Evolutionary conservation across 2,888 invertebrate species (phyloP), one percentile per base, ranked within the genome.

Genomic region (Metellina segmentata): DNA sequence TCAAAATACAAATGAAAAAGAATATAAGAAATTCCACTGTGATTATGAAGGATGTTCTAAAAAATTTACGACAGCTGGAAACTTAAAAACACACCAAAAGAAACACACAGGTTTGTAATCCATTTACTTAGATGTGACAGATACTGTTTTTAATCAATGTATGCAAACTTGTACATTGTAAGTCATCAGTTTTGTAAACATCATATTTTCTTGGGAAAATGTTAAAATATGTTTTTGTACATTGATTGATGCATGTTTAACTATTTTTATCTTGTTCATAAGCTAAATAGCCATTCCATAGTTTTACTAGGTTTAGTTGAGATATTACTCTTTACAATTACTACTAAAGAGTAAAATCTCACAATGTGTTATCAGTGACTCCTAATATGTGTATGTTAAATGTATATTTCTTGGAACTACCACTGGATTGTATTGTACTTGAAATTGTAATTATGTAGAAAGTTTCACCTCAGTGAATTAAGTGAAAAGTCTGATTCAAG

Each of bases 11-110:
- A 96, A 96, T 94, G 96, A 96, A 94, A 96, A 96, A 82, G 96
- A 96, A 94, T 95, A 96, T 72, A 97, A 96, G 94, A 96, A 98
- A 94, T 98, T 97, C 95, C 96, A 96, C 94, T 99, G 98, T 95
- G 97, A 98, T 95, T 98, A 97, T 95, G 97, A 97, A 93, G 98
- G 97, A 19, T 98, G 98, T 95, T 96, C 96, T 93, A 96, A 98
- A 94, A 98, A 98, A 88, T 98, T 98, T 95, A 98, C 98, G 95
- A 98, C 98, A 7, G 97, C 98, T 94, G 98, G 98, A 85, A 99
- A 99, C 95, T 96, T 99, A 93, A 96, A 98, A 94, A 98, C 98
- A 92, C 99, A 99, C 95, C 97, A 98, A 96, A 99, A 98, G 96
- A 98, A 98, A 89, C 98, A 99, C 94, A 98, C 97, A 97, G 98